Conservation (phyloP, 35 echinoderm and acorn worm species). For the Holothuria glaberrima region DNA sequence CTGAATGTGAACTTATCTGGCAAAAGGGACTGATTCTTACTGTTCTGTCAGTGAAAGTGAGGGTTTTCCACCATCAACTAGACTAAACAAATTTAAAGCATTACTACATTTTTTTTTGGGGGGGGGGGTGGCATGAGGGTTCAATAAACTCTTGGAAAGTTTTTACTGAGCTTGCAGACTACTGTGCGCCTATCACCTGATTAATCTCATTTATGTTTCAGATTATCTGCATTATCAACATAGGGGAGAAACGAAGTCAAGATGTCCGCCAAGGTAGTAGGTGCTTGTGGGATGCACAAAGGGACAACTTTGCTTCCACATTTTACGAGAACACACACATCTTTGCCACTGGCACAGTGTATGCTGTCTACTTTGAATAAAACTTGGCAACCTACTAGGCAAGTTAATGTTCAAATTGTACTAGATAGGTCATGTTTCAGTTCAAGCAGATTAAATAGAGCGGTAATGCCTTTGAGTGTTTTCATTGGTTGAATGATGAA, state of each 20-base stretch:
- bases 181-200: not conserved
- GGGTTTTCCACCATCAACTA: too few species aligned
- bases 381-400: not conserved
- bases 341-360: constrained; percentile 90
- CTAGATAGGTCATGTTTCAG: too few species aligned
- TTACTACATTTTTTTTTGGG: too few species aligned
- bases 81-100: too few species aligned
- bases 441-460: too few species aligned
- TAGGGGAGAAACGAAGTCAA: constrained; percentile 94
- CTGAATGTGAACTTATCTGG: too few species aligned
- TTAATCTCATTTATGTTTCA: constrained; percentile 32
- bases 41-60: too few species aligned
- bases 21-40: too few species aligned
- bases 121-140: too few species aligned
- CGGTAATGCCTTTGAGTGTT: too few species aligned
- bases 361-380: constrained; percentile 91
- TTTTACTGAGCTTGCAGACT: not conserved
- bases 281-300: constrained; percentile 87
- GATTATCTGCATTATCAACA: constrained; percentile 86
- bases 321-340: constrained; percentile 78
- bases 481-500: too few species aligned
- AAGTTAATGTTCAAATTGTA: too few species aligned
- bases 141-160: not conserved
- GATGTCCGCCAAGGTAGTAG: constrained; percentile 88
- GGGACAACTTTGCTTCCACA: constrained; percentile 86